Percentiles rank a stretch among this genome's conserved stretches.
phyloP scores from a whole-genome alignment of 2,888 invertebrate species.

The Argyresthia albistria region DNA sequence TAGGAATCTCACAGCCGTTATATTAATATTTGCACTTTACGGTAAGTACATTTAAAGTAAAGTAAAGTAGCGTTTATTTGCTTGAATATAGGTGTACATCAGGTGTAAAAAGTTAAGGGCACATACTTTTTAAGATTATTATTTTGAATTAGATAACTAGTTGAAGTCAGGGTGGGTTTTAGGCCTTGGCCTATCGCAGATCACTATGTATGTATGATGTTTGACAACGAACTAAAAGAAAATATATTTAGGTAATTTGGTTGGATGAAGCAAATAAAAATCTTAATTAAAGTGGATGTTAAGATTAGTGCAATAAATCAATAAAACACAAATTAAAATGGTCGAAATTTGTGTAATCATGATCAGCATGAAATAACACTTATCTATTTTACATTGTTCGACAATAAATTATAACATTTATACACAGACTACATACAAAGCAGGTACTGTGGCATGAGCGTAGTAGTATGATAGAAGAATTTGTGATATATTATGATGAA shows the following conservation, averaged over 20 bases:
- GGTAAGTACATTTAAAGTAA: too few relatives aligned
- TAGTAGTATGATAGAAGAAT: constrained; percentile 4
- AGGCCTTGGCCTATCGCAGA: too few relatives aligned
- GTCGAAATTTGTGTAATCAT: constrained; percentile 49
- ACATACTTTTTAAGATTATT: too few relatives aligned
- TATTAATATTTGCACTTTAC: constrained; percentile 32
- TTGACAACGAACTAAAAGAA: too few relatives aligned
- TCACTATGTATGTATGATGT: too few relatives aligned
- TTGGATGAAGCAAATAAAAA: background rate
- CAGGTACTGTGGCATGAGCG: constrained; percentile 30
- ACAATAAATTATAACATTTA: constrained; percentile 20
- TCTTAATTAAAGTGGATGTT: too few relatives aligned
- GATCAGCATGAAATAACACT: constrained; percentile 29
- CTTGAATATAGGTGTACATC: too few relatives aligned
- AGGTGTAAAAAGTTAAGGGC: too few relatives aligned
- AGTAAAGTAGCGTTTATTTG: too few relatives aligned
- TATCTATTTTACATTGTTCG: background rate
- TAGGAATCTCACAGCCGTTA: constrained; percentile 45
- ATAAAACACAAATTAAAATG: constrained; percentile 50
- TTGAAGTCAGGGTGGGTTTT: too few relatives aligned
- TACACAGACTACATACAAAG: constrained; percentile 22
- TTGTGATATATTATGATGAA: constrained; percentile 5
- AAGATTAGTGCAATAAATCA: constrained; percentile 16
- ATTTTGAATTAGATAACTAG: too few relatives aligned
- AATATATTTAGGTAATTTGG: background rate